A percentile compares a stretch with the other conserved stretches of the same genome.
These are phyloP conservation scores for Orthosia cruda DNA, from an alignment of 2,888 invertebrate genomes.

Conservation along the genomic window DNA sequence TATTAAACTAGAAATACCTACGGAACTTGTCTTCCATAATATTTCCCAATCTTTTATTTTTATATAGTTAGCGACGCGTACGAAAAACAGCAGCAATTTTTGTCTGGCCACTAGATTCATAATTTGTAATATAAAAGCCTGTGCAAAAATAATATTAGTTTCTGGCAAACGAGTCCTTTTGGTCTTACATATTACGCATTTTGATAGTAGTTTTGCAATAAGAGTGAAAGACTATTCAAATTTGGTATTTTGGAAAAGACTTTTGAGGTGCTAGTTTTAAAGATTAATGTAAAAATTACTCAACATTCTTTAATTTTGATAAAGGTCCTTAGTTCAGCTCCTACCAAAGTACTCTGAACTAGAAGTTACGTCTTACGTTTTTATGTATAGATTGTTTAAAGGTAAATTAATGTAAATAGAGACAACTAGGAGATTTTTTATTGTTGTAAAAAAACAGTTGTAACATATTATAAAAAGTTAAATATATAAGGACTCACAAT, in stretches of 20 bases:
- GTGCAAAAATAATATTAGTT: slow-evolving; percentile 38
- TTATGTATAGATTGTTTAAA: slow-evolving; percentile 6
- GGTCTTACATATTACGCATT: neutral
- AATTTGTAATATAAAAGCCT: slow-evolving; percentile 42
- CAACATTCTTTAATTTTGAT: neutral
- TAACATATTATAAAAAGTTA: no score
- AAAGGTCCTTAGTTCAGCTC: neutral
- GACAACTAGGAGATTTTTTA: neutral
- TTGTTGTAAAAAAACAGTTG: no score
- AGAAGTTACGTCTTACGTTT: neutral
- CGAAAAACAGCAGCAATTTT: slow-evolving; percentile 46
- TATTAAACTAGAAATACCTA: neutral
- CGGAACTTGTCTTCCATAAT: neutral
- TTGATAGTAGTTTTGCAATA: slow-evolving; percentile 14
- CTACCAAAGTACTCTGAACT: neutral
- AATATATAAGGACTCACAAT: no score
- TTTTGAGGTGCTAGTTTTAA: neutral
- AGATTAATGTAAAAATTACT: neutral
- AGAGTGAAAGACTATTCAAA: neutral
- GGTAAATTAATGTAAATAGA: slow-evolving; percentile 10
- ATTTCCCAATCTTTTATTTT: slow-evolving; percentile 10
- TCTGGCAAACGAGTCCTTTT: slow-evolving; percentile 12
- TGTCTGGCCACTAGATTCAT: slow-evolving; percentile 7
- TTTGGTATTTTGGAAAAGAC: neutral
- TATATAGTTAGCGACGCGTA: slow-evolving; percentile 23